A percentile compares a stretch with the other conserved stretches of the same genome.
Conservation (phyloP, 2,113 vertebrate genomes). For the Vanacampus margaritifer region DNA sequence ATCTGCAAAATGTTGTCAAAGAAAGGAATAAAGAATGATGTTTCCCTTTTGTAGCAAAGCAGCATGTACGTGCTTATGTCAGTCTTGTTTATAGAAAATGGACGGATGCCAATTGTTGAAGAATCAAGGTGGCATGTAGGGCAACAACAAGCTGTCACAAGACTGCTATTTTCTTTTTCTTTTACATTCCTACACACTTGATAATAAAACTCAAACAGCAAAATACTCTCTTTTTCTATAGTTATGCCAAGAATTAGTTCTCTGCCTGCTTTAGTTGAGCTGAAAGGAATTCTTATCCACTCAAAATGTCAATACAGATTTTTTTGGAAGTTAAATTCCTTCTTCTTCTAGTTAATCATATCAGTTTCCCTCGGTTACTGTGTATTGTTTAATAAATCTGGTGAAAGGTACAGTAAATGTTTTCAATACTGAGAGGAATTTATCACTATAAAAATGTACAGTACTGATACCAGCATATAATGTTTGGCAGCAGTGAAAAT, state of each 20-base stretch:
- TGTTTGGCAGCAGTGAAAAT: too few species aligned
- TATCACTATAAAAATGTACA: too few species aligned
- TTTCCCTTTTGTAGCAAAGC: too few species aligned
- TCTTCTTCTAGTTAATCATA: conserved; percentile 7
- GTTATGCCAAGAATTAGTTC: neutral
- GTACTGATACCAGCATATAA: too few species aligned
- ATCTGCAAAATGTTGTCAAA: too few species aligned
- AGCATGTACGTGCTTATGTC: too few species aligned
- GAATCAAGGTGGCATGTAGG: too few species aligned
- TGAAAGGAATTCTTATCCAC: conserved; percentile 5
- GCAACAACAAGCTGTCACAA: too few species aligned
- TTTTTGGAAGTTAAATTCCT: conserved; percentile 1
- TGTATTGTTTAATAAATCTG: neutral
- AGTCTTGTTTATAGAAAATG: too few species aligned
- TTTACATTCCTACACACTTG: conserved; percentile 5
- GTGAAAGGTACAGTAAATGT: conserved; percentile 1
- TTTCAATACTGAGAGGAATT: neutral
- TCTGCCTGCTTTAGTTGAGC: neutral
- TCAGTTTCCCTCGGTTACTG: neutral
- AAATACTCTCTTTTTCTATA: conserved; percentile 4
- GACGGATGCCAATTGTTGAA: too few species aligned
- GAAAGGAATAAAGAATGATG: too few species aligned
- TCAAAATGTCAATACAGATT: neutral
- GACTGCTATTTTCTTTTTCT: too few species aligned
- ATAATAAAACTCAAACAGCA: conserved; percentile 27